Base-by-base conservation (phyloP, 2,797 vertebrate species). In the Odontamblyopus lacepedii region DNA sequence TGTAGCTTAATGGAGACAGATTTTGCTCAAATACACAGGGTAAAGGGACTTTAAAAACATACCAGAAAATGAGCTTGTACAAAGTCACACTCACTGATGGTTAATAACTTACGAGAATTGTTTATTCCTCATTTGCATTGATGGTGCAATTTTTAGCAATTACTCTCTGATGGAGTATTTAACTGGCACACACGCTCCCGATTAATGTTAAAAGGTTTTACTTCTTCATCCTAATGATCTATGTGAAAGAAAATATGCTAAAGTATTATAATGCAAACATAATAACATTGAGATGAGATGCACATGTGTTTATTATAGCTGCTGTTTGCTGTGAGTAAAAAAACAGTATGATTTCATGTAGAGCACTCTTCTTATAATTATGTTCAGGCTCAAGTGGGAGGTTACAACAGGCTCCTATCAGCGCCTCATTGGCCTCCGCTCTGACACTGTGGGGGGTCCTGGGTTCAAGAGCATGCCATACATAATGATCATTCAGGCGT, bases 351-450 rank as follows among this genome's bases (percentile, higher is more conserved):
- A 13, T 72, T 1, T 72, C 73, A 81, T 38, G 26, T 32, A 27
- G 44, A 18, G 38, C 68, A 19, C 56, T 71, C 66, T 81, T 18
- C 68, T 73, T 48, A 73, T 11, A 55, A 82, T 75, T 18, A 77
- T 79, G 4, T 68, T 80, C 78, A 77, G 55, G 60, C 35, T 51
- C 12, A 67, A 71, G 75, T 51, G 48, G 64, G 41, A 11, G 64
- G 48, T 23, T 71, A 30, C 70, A 69, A 67, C 64, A 48, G 27
- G 73, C 50, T 78, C 67, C 71, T 50, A 56, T 78, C 70, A n/a
- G 27, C 69, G 32, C 48, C 56, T 53, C 38, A 73, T 53, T 71
- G 70, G 44, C 73, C 66, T 63, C 0, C 67, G 41, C 35, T n/a
- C 60, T 32, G 19, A 6, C 61, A 51, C 61, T n/a, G 19, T 4